Evolutionary conservation across 2,797 vertebrate species (phyloP).

Genomic region (Pelodytes ibericus): DNA sequence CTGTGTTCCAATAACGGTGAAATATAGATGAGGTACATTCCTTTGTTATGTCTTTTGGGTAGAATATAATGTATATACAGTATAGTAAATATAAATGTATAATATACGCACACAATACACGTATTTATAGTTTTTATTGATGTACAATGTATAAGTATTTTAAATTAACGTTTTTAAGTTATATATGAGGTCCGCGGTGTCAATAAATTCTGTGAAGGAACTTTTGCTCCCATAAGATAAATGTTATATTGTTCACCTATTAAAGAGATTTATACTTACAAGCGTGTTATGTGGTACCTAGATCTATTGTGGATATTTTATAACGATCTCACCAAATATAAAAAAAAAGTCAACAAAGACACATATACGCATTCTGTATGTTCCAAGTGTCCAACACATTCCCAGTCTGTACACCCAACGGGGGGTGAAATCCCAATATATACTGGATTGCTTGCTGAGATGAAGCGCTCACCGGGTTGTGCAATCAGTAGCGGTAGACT

Average conservation of each 20-base stretch:
- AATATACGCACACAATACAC: slow-evolving; percentile 21
- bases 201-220: slow-evolving; percentile 17
- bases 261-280: slow-evolving; percentile 41
- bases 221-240: slow-evolving; percentile 10
- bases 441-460: no score
- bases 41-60: not conserved
- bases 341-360: no score
- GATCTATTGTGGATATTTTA: no score
- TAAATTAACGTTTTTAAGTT: slow-evolving; percentile 50
- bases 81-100: slow-evolving; percentile 39
- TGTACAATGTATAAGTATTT: slow-evolving; percentile 33
- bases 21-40: no score
- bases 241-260: slow-evolving; percentile 36
- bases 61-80: slow-evolving; percentile 26
- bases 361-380: no score
- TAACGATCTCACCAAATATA: no score
- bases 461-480: no score
- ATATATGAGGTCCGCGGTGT: slow-evolving; percentile 14
- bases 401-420: no score
- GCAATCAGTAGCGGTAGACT: no score
- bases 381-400: no score
- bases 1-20: no score
- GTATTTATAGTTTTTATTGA: slow-evolving; percentile 51
- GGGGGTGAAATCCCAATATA: no score
- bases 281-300: slow-evolving; percentile 15